Percentiles rank a stretch among this genome's conserved stretches.
Evolutionary conservation across 2,888 invertebrate genomes (phyloP).

Genomic region (Notodonta dromedarius): DNA sequence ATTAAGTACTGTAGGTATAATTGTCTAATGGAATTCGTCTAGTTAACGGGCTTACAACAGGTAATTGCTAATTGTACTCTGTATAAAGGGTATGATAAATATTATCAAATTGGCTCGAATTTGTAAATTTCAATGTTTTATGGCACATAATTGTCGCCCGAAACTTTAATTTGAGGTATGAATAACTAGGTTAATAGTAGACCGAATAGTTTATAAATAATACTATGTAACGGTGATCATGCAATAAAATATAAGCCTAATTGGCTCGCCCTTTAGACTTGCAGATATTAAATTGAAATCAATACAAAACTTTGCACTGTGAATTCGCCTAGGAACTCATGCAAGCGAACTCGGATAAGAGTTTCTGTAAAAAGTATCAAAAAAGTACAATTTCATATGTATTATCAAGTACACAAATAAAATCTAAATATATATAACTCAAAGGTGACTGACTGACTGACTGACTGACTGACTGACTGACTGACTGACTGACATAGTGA

Average conservation of each 20-base stretch:
- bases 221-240: not conserved
- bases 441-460: no score
- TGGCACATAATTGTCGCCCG: constrained; percentile 43
- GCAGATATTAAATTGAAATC: not conserved
- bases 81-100: constrained; percentile 42
- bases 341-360: no score
- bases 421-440: no score
- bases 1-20: no score
- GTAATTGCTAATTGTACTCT: constrained; percentile 30
- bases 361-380: no score
- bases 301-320: not conserved
- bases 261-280: not conserved
- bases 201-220: not conserved
- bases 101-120: constrained; percentile 32
- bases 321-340: no score
- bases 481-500: no score
- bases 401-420: no score
- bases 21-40: constrained; percentile 9
- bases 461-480: no score
- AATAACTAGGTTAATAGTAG: constrained; percentile 6
- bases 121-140: constrained; percentile 46
- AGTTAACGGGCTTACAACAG: constrained; percentile 24
- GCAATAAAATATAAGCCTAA: not conserved
- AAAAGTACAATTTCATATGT: no score
- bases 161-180: constrained; percentile 4